These are phyloP conservation scores for Cremastinae sp. DNA, from an alignment of 2,888 invertebrate genomes.

Conservation along the genomic window DNA sequence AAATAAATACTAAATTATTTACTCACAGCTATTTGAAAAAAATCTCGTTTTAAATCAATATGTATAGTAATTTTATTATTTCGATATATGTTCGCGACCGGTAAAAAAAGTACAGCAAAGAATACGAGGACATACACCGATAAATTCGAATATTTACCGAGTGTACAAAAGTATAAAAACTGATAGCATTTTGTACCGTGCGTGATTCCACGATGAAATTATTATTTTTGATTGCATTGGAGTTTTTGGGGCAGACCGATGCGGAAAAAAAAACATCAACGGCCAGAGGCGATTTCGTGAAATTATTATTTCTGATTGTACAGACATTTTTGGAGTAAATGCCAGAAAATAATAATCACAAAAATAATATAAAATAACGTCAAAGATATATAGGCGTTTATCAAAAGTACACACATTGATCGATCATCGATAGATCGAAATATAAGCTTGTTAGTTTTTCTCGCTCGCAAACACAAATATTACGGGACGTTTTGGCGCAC, in stretches of 20 bases:
- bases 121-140: not conserved
- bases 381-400: not conserved
- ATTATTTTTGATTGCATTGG: not conserved
- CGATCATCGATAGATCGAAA: conserved; percentile 20
- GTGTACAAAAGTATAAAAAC: not conserved
- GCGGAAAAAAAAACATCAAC: conserved; percentile 1
- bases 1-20: no score
- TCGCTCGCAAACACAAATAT: conserved; percentile 4
- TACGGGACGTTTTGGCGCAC: conserved; percentile 9
- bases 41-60: not conserved
- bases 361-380: not conserved
- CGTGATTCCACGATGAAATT: conserved; percentile 9
- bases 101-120: not conserved
- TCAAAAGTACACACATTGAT: not conserved
- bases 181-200: not conserved
- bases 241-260: not conserved
- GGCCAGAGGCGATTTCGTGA: not conserved
- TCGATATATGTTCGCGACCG: not conserved
- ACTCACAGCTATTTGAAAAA: not conserved
- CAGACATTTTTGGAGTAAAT: not conserved
- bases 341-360: not conserved
- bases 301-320: not conserved
- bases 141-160: not conserved
- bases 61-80: not conserved
- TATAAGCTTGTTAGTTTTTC: conserved; percentile 3